A percentile compares a stretch with the other conserved stretches of the same genome.
Conservation (phyloP, 2,888 invertebrate species). For the Cheilosia urbana region DNA sequence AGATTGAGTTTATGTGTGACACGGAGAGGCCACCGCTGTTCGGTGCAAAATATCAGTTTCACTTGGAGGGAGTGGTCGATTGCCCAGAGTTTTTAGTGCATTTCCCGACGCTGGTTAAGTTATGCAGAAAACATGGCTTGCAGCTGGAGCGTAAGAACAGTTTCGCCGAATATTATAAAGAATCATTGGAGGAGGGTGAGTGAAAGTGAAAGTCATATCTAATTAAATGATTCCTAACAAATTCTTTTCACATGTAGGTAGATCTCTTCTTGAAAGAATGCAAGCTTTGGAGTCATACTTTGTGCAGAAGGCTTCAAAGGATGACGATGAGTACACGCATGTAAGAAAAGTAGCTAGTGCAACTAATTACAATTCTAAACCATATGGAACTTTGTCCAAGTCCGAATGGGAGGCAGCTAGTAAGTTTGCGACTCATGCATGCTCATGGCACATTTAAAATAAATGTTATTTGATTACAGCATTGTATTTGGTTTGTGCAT, state of each 20-base stretch:
- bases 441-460: conserved; percentile 3
- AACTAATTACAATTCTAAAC: conserved; percentile 81
- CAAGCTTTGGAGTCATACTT: conserved; percentile 92
- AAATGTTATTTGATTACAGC: conserved; percentile 85
- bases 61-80: conserved; percentile 97
- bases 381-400: conserved; percentile 92
- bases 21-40: conserved; percentile 91
- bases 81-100: conserved; percentile 99
- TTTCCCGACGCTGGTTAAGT: conserved; percentile 92
- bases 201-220: background rate
- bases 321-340: conserved; percentile 89
- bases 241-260: conserved; percentile 76
- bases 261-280: conserved; percentile 89
- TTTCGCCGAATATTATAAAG: conserved; percentile 91
- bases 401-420: conserved; percentile 97
- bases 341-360: conserved; percentile 86
- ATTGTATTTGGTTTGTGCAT: conserved; percentile 92
- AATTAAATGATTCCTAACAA: background rate
- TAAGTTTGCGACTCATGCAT: conserved; percentile 83
- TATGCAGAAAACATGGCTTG: conserved; percentile 89
- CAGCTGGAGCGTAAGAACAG: conserved; percentile 88
- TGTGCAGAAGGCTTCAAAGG: conserved; percentile 85
- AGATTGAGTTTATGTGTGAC: conserved; percentile 89
- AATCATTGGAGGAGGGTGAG: conserved; percentile 79
- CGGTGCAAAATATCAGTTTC: conserved; percentile 98